Percentiles rank a stretch among this genome's conserved stretches.
These are phyloP conservation scores for Orcinus orca DNA, from an alignment of 2,113 vertebrate genomes.

Conservation along the genomic window DNA sequence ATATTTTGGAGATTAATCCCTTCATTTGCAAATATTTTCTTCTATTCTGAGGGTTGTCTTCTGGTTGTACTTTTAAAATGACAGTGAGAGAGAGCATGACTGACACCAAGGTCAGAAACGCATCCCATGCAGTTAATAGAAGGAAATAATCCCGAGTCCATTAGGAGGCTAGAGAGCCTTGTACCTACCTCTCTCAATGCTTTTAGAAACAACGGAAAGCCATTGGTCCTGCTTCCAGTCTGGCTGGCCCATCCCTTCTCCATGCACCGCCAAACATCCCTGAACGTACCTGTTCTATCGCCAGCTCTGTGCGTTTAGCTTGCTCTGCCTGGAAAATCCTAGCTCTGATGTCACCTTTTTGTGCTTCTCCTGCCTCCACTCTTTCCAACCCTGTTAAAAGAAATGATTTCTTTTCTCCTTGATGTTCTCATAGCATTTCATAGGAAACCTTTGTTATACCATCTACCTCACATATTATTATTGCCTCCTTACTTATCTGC, in stretches of 20 bases:
- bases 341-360: not conserved
- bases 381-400: not conserved
- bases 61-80: not conserved
- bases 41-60: too few relatives aligned
- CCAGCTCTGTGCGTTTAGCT: not conserved
- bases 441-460: not conserved
- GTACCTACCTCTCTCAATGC: not conserved
- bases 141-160: not conserved
- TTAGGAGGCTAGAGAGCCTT: not conserved
- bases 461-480: not conserved
- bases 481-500: not conserved
- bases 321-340: not conserved
- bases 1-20: too few relatives aligned
- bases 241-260: not conserved
- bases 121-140: not conserved
- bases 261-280: not conserved
- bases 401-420: not conserved
- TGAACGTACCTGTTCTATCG: not conserved
- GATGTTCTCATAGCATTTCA: not conserved
- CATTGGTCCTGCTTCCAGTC: not conserved
- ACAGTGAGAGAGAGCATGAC: not conserved
- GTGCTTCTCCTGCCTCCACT: not conserved
- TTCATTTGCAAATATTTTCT: too few relatives aligned
- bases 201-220: not conserved
- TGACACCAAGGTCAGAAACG: not conserved